Conservation (phyloP, 1,140 invertebrate genomes). For the Tetramorium alpestre region DNA sequence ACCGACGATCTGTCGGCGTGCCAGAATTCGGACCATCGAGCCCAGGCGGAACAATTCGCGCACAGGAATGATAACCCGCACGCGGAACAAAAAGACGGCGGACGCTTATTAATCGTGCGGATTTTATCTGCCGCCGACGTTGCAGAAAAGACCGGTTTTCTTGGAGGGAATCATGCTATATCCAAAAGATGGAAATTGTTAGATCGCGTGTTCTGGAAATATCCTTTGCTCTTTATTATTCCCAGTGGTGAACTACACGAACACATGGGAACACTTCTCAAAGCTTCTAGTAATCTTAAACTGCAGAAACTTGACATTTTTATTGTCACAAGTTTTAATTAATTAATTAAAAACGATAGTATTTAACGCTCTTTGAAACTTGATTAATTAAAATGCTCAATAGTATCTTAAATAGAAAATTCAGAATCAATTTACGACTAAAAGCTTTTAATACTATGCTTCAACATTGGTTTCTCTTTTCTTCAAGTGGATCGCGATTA, state of each 20-base stretch:
- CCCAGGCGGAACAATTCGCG: conserved; percentile 54
- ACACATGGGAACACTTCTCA: background rate
- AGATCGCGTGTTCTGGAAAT: conserved; percentile 27
- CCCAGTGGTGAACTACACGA: background rate
- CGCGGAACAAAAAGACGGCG: conserved; percentile 58
- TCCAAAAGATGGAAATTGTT: conserved; percentile 48
- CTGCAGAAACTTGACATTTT: background rate
- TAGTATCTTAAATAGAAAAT: background rate
- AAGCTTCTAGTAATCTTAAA: background rate
- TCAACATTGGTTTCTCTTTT: background rate
- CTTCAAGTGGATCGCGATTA: conserved; percentile 6
- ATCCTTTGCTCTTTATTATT: background rate
- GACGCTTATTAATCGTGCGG: conserved; percentile 73
- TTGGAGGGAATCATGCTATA: background rate
- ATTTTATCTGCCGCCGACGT: conserved; percentile 73
- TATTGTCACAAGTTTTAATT: background rate
- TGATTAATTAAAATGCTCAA: background rate
- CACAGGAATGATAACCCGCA: conserved; percentile 61
- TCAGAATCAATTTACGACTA: background rate
- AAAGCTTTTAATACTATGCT: background rate
- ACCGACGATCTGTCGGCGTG: background rate
- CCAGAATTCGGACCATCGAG: conserved; percentile 59
- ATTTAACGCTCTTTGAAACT: background rate
- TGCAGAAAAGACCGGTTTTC: conserved; percentile 22
- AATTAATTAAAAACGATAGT: background rate